Evolutionary conservation across 2,113 vertebrate genomes (phyloP).

Genomic region (Anser brachyrhynchus): DNA sequence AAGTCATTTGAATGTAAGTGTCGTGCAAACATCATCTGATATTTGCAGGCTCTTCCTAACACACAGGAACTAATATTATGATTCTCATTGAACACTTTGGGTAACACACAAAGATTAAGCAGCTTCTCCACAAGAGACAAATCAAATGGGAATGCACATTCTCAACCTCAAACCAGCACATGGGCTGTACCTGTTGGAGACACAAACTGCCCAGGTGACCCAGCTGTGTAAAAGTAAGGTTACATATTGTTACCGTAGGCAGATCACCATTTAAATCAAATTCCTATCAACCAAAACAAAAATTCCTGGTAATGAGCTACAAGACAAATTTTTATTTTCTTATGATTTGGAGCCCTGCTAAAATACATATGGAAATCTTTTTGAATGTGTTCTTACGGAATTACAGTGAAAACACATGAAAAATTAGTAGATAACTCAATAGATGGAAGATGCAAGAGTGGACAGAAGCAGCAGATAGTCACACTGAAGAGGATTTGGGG

Average conservation of each 20-base stretch:
- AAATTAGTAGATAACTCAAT: neutral
- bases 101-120: neutral
- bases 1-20: neutral
- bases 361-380: neutral
- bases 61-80: neutral
- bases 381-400: neutral
- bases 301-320: rapidly evolving
- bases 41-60: neutral
- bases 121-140: neutral
- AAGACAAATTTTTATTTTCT: neutral
- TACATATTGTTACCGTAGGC: neutral
- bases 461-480: neutral
- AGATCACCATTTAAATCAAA: neutral
- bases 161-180: neutral
- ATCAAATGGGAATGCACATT: neutral
- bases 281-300: neutral
- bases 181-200: neutral
- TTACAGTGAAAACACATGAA: neutral
- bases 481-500: neutral
- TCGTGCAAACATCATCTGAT: neutral
- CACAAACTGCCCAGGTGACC: neutral
- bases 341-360: neutral
- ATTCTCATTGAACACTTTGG: neutral
- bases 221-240: neutral
- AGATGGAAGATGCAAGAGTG: neutral